phyloP scores from a whole-genome alignment of 2,113 vertebrate genomes.

The Odontesthes bonariensis region DNA sequence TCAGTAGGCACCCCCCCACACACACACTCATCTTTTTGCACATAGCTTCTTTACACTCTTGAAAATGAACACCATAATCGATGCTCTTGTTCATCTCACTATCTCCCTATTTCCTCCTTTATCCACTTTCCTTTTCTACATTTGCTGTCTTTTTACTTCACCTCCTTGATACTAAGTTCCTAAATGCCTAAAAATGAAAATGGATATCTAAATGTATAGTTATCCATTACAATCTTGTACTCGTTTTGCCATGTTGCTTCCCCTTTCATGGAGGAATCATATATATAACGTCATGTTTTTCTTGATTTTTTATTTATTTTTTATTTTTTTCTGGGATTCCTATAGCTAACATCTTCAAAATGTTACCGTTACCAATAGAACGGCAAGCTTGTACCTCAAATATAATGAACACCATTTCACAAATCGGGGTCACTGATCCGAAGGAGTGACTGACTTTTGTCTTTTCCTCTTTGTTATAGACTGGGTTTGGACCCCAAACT shows the following conservation, averaged over 20 bases:
- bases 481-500: constrained; percentile 97
- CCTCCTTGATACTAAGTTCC: neutral
- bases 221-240: neutral
- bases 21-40: constrained; percentile 49
- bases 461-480: constrained; percentile 81
- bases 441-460: constrained; percentile 1
- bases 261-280: no score
- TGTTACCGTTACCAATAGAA: neutral
- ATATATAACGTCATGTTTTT: no score
- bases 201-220: neutral
- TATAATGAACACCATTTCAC: neutral
- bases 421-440: neutral
- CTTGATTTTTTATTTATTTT: neutral
- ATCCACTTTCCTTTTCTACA: neutral
- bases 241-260: neutral
- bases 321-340: neutral
- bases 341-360: neutral
- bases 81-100: neutral
- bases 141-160: neutral
- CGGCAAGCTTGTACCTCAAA: neutral
- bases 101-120: neutral
- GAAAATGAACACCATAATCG: constrained; percentile 32
- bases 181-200: constrained; percentile 11
- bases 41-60: constrained; percentile 8
- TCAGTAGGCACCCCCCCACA: constrained; percentile 34